phyloP scores from a whole-genome alignment of 2,113 vertebrate genomes.

The Myrmecophaga tridactyla region DNA sequence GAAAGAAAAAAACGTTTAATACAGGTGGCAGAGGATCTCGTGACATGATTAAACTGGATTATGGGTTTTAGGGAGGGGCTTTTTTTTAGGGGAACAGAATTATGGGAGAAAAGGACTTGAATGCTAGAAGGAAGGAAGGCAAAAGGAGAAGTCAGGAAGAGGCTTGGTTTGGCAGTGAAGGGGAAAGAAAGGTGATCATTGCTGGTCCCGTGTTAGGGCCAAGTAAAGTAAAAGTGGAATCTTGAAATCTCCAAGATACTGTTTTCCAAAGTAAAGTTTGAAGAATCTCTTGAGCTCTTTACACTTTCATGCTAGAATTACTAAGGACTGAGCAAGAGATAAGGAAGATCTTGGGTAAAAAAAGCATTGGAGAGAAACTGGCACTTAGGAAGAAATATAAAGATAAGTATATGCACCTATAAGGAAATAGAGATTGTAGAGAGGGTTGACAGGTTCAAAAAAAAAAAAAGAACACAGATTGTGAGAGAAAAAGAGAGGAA shows the following conservation, averaged over 20 bases:
- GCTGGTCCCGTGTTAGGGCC: background rate
- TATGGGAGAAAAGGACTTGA: constrained; percentile 1
- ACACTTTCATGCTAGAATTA: constrained; percentile 18
- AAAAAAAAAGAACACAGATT: constrained; percentile 5
- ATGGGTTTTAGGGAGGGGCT: background rate
- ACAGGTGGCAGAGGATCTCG: background rate
- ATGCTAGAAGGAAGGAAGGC: constrained; percentile 16
- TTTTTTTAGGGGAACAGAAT: constrained; percentile 53
- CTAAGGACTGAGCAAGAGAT: constrained; percentile 25
- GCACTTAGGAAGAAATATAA: background rate
- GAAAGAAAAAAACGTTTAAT: background rate
- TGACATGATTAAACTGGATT: background rate
- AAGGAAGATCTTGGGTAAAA: constrained; percentile 3
- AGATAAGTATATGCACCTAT: constrained; percentile 9
- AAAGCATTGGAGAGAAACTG: constrained; percentile 35
- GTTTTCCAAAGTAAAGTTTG: constrained; percentile 56
- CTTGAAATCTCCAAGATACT: constrained; percentile 42
- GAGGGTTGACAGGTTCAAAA: background rate
- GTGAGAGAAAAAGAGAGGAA: constrained; percentile 26
- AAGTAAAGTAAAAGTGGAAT: constrained; percentile 28
- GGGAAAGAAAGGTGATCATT: constrained; percentile 14
- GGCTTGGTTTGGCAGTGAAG: background rate
- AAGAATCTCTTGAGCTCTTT: constrained; percentile 25
- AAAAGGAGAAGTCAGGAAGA: constrained; percentile 31
- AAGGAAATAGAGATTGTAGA: constrained; percentile 33